Conservation (phyloP, 2,113 vertebrate species). For the Herpailurus yagouaroundi region DNA sequence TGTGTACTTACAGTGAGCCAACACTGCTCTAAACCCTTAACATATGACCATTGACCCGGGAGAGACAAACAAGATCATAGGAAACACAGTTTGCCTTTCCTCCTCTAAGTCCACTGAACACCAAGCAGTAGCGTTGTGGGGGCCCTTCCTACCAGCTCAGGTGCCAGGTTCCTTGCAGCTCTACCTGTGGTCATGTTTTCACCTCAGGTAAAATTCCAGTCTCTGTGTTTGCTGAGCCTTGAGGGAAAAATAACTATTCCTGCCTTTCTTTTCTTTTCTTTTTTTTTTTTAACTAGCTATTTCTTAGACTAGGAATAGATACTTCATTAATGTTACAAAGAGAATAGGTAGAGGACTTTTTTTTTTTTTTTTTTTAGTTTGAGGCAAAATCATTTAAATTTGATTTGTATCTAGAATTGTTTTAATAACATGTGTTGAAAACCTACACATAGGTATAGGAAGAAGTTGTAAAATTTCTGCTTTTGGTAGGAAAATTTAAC, state of each 20-base stretch:
- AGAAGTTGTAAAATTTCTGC: not conserved
- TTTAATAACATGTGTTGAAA: not conserved
- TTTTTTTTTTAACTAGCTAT: not conserved
- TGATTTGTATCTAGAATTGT: not conserved
- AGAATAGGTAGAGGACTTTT: not conserved
- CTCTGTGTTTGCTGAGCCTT: not conserved
- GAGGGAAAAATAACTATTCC: not conserved
- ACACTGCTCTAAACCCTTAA: not conserved
- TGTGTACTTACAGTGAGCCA: not conserved
- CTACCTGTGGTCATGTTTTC: not conserved
- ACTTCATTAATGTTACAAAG: not conserved
- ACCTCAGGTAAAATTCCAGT: not conserved
- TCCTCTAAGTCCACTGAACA: not conserved
- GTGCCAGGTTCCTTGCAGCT: not conserved
- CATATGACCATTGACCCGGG: not conserved
- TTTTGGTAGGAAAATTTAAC: slow-evolving; percentile 29
- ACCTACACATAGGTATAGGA: not conserved
- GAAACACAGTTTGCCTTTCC: not conserved
- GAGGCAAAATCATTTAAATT: not conserved
- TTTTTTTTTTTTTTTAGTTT: slow-evolving; percentile 13
- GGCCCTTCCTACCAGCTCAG: not conserved
- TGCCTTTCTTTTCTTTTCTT: not conserved
- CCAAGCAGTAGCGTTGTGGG: not conserved
- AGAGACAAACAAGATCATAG: not conserved
- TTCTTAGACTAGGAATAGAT: not conserved